Evolutionary conservation across 2,113 vertebrate species (phyloP).

Genomic region (Fregata magnificens): DNA sequence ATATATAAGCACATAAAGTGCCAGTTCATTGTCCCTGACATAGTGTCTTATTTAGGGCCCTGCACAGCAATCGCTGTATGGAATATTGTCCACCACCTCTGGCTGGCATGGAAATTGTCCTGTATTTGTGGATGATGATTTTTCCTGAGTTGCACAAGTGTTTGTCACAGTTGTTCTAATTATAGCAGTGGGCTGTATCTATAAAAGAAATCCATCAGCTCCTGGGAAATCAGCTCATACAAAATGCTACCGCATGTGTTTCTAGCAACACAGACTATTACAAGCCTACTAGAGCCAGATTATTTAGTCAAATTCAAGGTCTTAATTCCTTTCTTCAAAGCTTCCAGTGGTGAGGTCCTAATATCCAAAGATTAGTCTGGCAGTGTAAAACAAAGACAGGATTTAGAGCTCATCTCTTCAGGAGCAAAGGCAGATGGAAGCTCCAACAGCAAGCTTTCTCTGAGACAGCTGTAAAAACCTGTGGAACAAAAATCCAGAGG

Average conservation of each 20-base stretch:
- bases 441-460: background rate
- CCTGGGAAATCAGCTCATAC: background rate
- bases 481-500: background rate
- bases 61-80: background rate
- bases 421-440: background rate
- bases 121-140: background rate
- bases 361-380: background rate
- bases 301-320: background rate
- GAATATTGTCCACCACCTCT: background rate
- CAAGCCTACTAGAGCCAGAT: background rate
- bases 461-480: background rate
- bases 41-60: background rate
- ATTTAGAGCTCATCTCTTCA: background rate
- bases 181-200: background rate
- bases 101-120: background rate
- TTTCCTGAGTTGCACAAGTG: background rate
- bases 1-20: background rate
- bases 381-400: background rate
- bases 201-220: background rate
- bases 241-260: background rate
- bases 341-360: background rate
- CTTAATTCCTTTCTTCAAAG: background rate
- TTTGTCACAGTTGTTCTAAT: background rate
- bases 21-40: background rate
- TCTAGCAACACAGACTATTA: background rate